Conservation (phyloP, 2,797 vertebrate genomes). For the Clarias pachynema region DNA sequence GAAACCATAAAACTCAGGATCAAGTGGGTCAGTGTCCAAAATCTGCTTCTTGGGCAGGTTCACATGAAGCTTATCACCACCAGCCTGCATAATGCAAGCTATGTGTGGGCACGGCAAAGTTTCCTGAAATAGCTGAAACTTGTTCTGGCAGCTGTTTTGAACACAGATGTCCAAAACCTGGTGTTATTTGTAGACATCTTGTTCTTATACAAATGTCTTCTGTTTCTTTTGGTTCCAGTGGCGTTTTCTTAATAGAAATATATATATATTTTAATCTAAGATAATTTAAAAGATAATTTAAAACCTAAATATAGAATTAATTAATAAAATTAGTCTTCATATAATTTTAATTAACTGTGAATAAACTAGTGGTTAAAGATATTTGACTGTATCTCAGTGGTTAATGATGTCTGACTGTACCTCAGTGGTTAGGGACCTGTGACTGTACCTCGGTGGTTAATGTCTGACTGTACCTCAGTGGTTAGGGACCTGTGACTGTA, state of each 20-base stretch:
- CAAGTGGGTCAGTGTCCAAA: neutral
- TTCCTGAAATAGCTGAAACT: neutral
- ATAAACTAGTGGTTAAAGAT: neutral
- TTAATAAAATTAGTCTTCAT: neutral
- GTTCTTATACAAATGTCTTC: neutral
- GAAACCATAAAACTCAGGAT: neutral
- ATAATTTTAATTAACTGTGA: neutral
- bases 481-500: too few species aligned
- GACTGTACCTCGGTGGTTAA: neutral
- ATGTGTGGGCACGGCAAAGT: neutral
- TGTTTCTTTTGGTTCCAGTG: neutral
- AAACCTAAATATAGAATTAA: neutral
- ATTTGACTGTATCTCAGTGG: too few species aligned
- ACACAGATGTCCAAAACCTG: neutral
- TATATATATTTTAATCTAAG: neutral
- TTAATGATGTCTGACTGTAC: neutral
- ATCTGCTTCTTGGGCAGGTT: neutral
- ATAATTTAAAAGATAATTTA: neutral
- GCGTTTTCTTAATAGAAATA: neutral
- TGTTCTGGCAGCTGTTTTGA: neutral
- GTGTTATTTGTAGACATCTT: neutral
- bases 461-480: neutral
- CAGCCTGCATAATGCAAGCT: neutral
- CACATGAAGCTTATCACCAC: neutral
- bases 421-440: too few species aligned